A percentile compares a stretch with the other conserved stretches of the same genome.
Evolutionary conservation across 35 echinoderm and acorn worm genomes (phyloP).

Genomic region (Nesometra sesokonis): DNA sequence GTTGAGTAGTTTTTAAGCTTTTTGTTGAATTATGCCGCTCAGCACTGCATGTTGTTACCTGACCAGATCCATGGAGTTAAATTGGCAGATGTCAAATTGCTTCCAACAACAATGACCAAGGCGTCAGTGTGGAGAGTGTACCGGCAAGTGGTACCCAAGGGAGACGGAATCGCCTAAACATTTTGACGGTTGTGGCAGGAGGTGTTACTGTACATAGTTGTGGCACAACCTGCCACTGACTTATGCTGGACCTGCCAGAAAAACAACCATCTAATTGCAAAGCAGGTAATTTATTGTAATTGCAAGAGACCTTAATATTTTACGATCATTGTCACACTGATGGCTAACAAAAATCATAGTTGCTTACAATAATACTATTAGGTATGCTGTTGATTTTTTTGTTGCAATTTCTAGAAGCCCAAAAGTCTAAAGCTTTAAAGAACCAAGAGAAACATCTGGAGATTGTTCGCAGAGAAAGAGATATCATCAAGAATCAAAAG

Average conservation of each 20-base stretch:
- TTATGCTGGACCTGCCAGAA: slow-evolving; percentile 48
- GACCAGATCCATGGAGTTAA: slow-evolving; percentile 19
- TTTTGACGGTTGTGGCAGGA: slow-evolving; percentile 19
- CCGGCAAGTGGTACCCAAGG: background rate
- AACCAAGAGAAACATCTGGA: too few relatives aligned
- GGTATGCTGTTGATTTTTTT: too few relatives aligned
- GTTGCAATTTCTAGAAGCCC: too few relatives aligned
- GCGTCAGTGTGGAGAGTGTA: slow-evolving; percentile 16
- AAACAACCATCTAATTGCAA: slow-evolving; percentile 33
- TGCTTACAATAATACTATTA: too few relatives aligned
- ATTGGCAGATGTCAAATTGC: slow-evolving; percentile 3
- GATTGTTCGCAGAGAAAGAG: too few relatives aligned
- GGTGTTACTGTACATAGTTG: slow-evolving; percentile 19
- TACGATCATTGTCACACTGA: too few relatives aligned
- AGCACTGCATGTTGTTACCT: slow-evolving; percentile 9
- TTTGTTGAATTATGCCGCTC: slow-evolving; percentile 16
- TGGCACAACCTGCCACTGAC: background rate
- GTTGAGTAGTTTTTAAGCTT: background rate
- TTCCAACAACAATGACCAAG: slow-evolving; percentile 14
- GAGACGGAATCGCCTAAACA: background rate
- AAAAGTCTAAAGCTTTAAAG: too few relatives aligned
- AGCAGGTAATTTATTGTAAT: too few relatives aligned
- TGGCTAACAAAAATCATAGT: too few relatives aligned
- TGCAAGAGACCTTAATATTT: too few relatives aligned
- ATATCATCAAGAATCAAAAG: too few relatives aligned